phyloP scores from a whole-genome alignment of 2,113 vertebrate genomes.

The Cnemophilus loriae region DNA sequence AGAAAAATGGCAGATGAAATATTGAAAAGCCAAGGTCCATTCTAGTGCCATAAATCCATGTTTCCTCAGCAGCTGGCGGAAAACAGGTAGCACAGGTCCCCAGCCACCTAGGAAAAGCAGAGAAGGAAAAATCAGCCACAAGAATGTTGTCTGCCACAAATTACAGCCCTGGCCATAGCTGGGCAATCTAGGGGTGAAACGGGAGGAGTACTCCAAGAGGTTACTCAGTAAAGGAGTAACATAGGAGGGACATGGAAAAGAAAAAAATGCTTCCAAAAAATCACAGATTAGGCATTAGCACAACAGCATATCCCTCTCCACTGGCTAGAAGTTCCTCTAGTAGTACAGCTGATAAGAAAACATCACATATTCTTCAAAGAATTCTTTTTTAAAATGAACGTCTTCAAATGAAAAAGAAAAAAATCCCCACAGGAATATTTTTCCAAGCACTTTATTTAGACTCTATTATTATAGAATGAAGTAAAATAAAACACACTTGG shows the following conservation, averaged over 20 bases:
- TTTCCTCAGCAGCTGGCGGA: neutral
- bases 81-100: neutral
- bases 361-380: accelerated
- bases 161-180: neutral
- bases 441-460: neutral
- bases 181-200: neutral
- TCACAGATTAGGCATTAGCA: neutral
- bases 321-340: neutral
- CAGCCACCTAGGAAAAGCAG: neutral
- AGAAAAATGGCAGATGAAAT: neutral
- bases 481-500: neutral
- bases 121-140: neutral
- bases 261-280: neutral
- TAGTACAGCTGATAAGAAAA: neutral
- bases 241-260: neutral
- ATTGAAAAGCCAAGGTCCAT: neutral
- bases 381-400: neutral
- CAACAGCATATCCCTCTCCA: neutral
- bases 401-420: neutral
- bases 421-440: neutral
- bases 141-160: neutral
- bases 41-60: neutral
- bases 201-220: neutral
- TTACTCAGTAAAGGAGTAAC: neutral
- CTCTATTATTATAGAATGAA: neutral